Base-by-base conservation (phyloP, 2,888 invertebrate species). In the Pammene aurita region DNA sequence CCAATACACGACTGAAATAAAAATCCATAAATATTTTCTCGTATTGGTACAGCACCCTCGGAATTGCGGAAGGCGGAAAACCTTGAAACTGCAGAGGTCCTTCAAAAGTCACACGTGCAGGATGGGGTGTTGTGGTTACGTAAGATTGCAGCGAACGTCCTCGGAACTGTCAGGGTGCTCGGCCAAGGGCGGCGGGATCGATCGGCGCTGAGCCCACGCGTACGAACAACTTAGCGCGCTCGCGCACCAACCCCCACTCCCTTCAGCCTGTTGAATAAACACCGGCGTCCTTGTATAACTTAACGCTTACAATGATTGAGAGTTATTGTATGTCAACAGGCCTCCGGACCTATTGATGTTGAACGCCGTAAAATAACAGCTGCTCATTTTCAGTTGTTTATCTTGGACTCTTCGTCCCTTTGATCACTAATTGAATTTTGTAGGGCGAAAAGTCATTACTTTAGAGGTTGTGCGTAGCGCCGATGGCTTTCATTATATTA, bases 171-270 rank as follows among this genome's bases (percentile, higher is more conserved):
- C 78, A 85, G 83, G 83, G 76, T 82, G 85, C 80, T 84, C 82
- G 90, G 87, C 90, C 92, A 91, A 91, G 92, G 91, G 87, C 90
- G 86, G 78, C 82, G 80, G 79, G 81, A 90, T 89, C 84, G 91
- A 82, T 80, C 78, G 77, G 70, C 71, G 70, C 76, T 76, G 76
- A 73, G 74, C 75, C 71, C 76, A 72, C 70, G 72, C 67, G 41
- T 48, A 14, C 70, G 74, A 72, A 74, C 71, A 64, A 66, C 73
- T 54, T 72, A 75, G 77, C 77, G 79, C 82, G 80, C 84, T 76
- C 78, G 82, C 84, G 82, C 82, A 79, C 76, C 75, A 68, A 74
- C 67, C 71, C 54, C 35, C 55, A 52, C 66, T 57, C 16, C 70
- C 63, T 67, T 61, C 54, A 46, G 55, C 72, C 73, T 81, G 81